Percentiles rank a stretch among this genome's conserved stretches.
Evolutionary conservation across 2,113 vertebrate genomes (phyloP).

Genomic region (Tilapia sparmanii): DNA sequence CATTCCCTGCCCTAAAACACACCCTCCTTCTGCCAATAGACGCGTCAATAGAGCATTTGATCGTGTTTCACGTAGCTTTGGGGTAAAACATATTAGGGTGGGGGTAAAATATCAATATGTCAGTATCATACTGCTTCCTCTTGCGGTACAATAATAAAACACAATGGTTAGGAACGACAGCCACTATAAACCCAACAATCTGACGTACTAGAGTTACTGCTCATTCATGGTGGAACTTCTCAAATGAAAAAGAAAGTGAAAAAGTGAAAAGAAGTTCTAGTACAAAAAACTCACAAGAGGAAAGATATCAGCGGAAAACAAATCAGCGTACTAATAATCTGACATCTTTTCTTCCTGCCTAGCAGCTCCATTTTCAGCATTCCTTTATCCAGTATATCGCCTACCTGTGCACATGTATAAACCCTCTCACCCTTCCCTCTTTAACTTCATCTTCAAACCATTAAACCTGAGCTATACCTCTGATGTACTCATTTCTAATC

Average conservation of each 20-base stretch:
- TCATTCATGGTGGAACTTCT: not conserved
- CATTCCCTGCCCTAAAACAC: not conserved
- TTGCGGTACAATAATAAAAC: not conserved
- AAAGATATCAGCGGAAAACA: not conserved
- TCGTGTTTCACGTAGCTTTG: not conserved
- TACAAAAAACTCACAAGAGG: not conserved
- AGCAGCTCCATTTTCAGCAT: not conserved
- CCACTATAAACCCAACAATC: not conserved
- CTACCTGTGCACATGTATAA: not conserved
- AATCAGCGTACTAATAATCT: not conserved
- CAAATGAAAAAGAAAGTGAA: not conserved
- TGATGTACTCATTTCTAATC: not conserved
- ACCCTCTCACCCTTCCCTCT: not conserved
- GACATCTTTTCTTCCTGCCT: not conserved
- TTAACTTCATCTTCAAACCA: not conserved
- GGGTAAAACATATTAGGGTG: not conserved
- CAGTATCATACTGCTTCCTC: not conserved
- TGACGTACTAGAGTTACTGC: not conserved
- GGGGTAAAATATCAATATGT: not conserved
- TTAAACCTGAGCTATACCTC: not conserved
- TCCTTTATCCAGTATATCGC: not conserved
- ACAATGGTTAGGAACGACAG: not conserved
- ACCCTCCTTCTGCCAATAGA: constrained; percentile 6
- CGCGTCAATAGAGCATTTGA: not conserved
- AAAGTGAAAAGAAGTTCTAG: not conserved